These are phyloP conservation scores for Aldrovandia affinis DNA, from an alignment of 2,797 vertebrate species.

Conservation along the genomic window DNA sequence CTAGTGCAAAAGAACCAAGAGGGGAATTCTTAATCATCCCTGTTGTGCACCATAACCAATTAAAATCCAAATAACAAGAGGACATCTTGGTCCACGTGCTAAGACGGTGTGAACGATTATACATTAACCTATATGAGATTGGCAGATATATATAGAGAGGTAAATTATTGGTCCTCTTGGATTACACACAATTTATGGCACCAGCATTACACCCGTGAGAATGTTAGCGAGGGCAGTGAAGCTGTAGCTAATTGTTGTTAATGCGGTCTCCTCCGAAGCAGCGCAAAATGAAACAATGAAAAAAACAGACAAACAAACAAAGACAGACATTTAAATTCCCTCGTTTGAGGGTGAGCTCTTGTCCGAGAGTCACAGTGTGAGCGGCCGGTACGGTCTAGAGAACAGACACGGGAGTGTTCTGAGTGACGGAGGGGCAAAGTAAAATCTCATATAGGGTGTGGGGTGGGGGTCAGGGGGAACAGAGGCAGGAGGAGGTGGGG, in stretches of 20 bases:
- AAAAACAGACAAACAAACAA: background rate
- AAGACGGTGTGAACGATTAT: background rate
- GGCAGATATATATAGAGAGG: background rate
- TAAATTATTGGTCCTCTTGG: background rate
- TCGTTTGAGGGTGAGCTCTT: background rate
- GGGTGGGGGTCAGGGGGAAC: background rate
- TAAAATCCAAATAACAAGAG: constrained; percentile 14
- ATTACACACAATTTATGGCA: constrained; percentile 7
- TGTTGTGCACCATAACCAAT: background rate
- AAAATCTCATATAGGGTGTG: background rate
- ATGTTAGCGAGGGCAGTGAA: constrained; percentile 25
- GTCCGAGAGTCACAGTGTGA: constrained; percentile 14
- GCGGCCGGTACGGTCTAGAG: background rate
- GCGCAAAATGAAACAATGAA: constrained; percentile 29
- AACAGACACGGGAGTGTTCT: background rate
- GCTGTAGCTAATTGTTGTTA: constrained; percentile 51
- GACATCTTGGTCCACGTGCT: background rate
- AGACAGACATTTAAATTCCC: background rate
- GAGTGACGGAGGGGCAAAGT: background rate
- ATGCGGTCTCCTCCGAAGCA: constrained; percentile 43
- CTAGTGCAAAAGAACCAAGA: constrained; percentile 51
- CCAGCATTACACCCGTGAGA: background rate
- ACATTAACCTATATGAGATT: background rate
- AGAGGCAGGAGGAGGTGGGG: background rate
- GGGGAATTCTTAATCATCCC: background rate